Base-by-base conservation (phyloP, 1,140 invertebrate species). In the Mylabris phalerata region DNA sequence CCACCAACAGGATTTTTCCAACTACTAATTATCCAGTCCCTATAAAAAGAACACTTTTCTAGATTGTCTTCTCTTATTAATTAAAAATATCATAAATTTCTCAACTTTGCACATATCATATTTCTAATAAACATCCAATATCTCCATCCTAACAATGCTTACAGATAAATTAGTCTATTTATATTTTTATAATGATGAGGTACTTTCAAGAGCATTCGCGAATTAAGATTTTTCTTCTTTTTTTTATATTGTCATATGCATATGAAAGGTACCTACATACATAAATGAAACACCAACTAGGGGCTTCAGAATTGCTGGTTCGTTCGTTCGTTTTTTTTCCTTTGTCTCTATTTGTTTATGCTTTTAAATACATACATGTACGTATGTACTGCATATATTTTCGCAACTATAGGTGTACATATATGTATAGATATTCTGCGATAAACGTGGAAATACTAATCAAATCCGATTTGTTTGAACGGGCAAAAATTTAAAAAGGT, bases 391-490 rank as follows among this genome's bases (percentile, higher is more conserved):
- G 3, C 11, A 42, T 40, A 40, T 40, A 40, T 40, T 40, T 7
- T 40, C 19, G 19, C 19, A 45, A 26, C 41, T 42, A n/a, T 42
- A 10, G 4, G 41, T 42, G 9, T 42, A 10, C 3, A 42, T 10
- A 42, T 10, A 42, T 10, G 10, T 42, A 11, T 42, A 32, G 32
- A 7, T 32, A 32, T 32, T 32, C 32, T 32, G 32, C 7, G 2
- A 7, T 32, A 32, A 32, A 32, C 62, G 62, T 57, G 60, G 63
- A 51, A 60, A 61, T 62, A 65, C 65, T 67, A 67, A 67, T 67
- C 65, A 65, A 67, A 67, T 67, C 63, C 61, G 65, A 67, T 67
- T 67, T 65, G 65, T 67, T 65, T 63, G 65, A 67, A 67, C 65
- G 65, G 65, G 55, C 55, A 64, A 59, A 64, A 66, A 52, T 55